Base-by-base conservation (phyloP, 92 coral and sea anemone species). In the Palythoa caribaeorum region DNA sequence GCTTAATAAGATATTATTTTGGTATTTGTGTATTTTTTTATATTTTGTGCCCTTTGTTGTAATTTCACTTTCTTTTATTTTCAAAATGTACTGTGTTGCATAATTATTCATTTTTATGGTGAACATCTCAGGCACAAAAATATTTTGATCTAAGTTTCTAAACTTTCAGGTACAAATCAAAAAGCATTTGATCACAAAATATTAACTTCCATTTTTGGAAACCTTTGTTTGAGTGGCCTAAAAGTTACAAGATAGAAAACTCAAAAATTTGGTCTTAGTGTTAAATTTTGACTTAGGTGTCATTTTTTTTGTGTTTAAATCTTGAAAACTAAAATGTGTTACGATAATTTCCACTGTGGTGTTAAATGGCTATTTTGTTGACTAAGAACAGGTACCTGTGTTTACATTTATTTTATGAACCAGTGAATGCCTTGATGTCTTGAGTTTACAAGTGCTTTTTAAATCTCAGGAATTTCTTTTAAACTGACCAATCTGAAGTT, bases 351-450 rank as follows among this genome's bases (percentile, higher is more conserved):
- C 37, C 59, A 8, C 76, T 19, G 21, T n/a, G 63, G 62, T 81
- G 76, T 81, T 40, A 66, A 66, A 63, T 66, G 55, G 86, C 86
- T 71, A 19, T 3, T 44, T 47, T 63, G 75, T 66, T 81, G 63
- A 44, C 76, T 9, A 11, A 47, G 21, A 14, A 66, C 86, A 10
- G 86, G 75, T 81, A 81, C 86, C 86, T 40, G 86, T 44, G 44
- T 65, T 35, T 66, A 66, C 76, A 66, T 66, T 79, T 38, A 48
- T 62, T 79, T 81, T 66, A 19, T 79, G 60, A 69, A 68, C 39
- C 83, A 77, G 50, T 54, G 68, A 77, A 54, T 77, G 50, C 65
- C n/a, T 0, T 54, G 83, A 54, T 28, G 14, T 53, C 11, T 36
- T 17, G 35, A 6, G 55, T 5, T 20, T 16, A 13, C 1, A 73